These are phyloP conservation scores for Oxyura jamaicensis DNA, from an alignment of 2,113 vertebrate species.

Conservation along the genomic window DNA sequence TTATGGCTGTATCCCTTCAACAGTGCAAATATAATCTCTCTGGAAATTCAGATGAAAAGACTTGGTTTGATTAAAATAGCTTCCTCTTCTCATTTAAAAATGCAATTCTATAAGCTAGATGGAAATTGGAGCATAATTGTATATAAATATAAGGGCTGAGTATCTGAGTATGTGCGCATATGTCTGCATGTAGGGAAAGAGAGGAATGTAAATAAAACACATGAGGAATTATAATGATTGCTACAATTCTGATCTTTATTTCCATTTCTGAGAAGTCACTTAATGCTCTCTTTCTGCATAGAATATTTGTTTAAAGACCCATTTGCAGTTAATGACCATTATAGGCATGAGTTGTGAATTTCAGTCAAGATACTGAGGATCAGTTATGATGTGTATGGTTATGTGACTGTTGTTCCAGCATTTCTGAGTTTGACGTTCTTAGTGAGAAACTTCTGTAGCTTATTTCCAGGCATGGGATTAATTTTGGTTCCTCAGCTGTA, in stretches of 20 bases:
- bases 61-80: background rate
- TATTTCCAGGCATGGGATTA: background rate
- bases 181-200: background rate
- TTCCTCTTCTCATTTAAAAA: background rate
- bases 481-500: background rate
- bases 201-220: background rate
- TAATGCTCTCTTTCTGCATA: background rate
- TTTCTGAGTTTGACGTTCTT: background rate
- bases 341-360: background rate
- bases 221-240: background rate
- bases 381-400: background rate
- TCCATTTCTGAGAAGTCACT: background rate
- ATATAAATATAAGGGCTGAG: background rate
- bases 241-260: background rate
- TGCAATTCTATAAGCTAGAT: background rate
- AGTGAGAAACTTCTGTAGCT: background rate
- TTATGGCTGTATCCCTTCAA: background rate
- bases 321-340: background rate
- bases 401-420: background rate
- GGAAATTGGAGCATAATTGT: background rate
- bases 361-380: background rate
- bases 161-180: background rate
- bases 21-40: background rate
- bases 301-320: background rate
- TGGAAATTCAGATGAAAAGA: background rate